Conservation (phyloP, 1,140 invertebrate species). For the Aphelenchoides fujianensis region DNA sequence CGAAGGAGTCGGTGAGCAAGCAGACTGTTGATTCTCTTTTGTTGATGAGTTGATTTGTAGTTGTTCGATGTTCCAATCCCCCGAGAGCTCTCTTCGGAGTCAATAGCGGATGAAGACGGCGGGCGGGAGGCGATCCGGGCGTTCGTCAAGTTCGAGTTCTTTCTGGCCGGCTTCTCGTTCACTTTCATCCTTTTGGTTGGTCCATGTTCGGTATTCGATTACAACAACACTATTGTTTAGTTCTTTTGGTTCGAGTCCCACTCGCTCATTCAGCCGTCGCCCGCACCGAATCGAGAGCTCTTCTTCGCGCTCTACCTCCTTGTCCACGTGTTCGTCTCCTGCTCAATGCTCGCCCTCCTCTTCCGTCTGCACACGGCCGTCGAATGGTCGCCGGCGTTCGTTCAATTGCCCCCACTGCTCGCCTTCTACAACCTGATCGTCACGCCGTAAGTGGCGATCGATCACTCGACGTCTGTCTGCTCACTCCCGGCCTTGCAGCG, state of each 20-base stretch:
- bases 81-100: no score
- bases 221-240: not conserved
- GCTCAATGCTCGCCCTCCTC: not conserved
- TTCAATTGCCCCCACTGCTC: not conserved
- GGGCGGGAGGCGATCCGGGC: not conserved
- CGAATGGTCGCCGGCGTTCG: not conserved
- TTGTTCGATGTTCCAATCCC: no score
- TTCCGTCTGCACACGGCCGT: not conserved
- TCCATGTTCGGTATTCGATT: not conserved
- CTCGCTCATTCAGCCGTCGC: not conserved
- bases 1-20: no score
- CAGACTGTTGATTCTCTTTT: not conserved
- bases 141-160: not conserved
- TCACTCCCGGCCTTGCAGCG: no score
- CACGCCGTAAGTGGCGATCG: not conserved
- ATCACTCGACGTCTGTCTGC: not conserved
- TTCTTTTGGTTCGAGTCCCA: not conserved
- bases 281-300: not conserved
- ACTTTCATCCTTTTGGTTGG: not conserved
- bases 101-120: not conserved
- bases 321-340: not conserved
- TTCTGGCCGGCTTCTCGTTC: not conserved
- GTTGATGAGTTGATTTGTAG: no score
- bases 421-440: conserved; percentile 3
- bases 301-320: not conserved